These are phyloP conservation scores for Nibea coibor DNA, from an alignment of 2,113 vertebrate genomes.

Conservation along the genomic window DNA sequence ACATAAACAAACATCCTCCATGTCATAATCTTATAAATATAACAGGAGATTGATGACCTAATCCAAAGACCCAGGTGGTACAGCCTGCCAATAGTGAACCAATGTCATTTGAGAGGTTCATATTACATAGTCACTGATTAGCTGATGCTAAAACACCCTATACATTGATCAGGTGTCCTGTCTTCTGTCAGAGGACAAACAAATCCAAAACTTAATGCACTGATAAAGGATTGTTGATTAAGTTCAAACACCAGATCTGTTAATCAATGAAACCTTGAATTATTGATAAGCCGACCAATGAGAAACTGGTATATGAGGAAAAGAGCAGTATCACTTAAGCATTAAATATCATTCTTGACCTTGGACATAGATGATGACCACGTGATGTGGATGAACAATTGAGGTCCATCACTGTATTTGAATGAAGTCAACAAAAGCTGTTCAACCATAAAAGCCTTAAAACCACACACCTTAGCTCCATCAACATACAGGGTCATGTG, in stretches of 20 bases:
- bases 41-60: not conserved
- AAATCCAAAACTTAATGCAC: not conserved
- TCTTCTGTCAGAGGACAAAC: too few relatives aligned
- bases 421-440: not conserved
- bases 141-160: not conserved
- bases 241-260: not conserved
- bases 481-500: conserved; percentile 91
- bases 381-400: not conserved
- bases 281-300: not conserved
- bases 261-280: not conserved
- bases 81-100: not conserved
- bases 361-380: not conserved
- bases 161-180: not conserved
- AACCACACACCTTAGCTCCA: conserved; percentile 83
- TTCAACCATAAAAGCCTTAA: not conserved
- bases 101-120: conserved; percentile 5
- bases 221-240: not conserved
- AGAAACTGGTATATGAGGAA: not conserved
- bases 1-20: not conserved
- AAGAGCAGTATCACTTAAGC: not conserved
- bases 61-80: not conserved
- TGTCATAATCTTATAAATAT: not conserved
- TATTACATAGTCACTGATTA: not conserved
- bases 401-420: too few relatives aligned
- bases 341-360: not conserved